Evolutionary conservation across 2,113 vertebrate genomes (phyloP).

Genomic region (Tragelaphus buxtoni): DNA sequence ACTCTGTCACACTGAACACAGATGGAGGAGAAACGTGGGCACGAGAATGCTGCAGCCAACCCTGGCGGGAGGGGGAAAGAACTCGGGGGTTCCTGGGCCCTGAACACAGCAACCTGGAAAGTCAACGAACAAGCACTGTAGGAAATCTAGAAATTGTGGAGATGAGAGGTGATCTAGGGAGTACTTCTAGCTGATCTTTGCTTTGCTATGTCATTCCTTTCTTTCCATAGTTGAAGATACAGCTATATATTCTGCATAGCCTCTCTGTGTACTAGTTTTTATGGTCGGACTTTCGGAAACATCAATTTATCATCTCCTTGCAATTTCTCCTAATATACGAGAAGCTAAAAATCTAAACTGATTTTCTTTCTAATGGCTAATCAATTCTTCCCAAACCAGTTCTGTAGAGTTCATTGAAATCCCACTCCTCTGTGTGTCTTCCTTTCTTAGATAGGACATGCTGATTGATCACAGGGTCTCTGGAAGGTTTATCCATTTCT

Average conservation of each 20-base stretch:
- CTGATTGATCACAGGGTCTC: background rate
- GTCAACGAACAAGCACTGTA: fast-evolving
- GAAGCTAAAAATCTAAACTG: background rate
- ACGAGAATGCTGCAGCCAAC: fast-evolving
- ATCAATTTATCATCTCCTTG: background rate
- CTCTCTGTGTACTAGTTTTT: background rate
- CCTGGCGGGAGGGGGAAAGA: fast-evolving
- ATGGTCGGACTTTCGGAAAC: background rate
- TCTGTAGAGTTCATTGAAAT: background rate
- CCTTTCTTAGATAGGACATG: too few species aligned
- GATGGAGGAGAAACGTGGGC: background rate
- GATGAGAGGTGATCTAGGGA: fast-evolving
- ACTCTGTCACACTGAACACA: background rate
- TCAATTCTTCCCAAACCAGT: background rate
- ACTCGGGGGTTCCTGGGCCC: too few species aligned
- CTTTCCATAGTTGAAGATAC: background rate
- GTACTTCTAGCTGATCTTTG: fast-evolving
- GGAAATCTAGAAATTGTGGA: fast-evolving
- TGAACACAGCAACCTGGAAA: too few species aligned
- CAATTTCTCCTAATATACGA: background rate
- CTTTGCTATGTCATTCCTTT: fast-evolving
- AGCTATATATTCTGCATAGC: background rate
- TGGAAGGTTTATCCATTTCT: background rate
- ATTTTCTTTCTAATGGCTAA: background rate
- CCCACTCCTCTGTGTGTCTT: background rate